phyloP scores from a whole-genome alignment of 1,140 invertebrate genomes.

The Homarus americanus region DNA sequence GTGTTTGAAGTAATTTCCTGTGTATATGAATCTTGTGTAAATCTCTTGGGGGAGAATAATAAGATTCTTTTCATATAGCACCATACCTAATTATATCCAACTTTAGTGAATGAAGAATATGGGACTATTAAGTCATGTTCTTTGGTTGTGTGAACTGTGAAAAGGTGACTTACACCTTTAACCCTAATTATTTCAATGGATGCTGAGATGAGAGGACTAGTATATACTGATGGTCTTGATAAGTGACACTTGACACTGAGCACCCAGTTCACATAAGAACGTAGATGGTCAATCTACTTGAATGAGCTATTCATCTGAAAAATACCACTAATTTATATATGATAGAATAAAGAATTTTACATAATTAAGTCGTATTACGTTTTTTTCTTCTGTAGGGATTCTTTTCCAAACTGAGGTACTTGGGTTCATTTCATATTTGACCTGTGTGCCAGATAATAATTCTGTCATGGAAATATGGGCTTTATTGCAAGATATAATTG shows the following conservation, averaged over 20 bases:
- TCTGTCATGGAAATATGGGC: slow-evolving; percentile 2
- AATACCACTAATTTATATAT: slow-evolving; percentile 45
- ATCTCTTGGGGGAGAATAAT: not conserved
- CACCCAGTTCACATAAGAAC: slow-evolving; percentile 6
- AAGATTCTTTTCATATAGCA: not conserved
- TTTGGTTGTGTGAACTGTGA: slow-evolving; percentile 7
- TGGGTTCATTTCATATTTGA: slow-evolving; percentile 17
- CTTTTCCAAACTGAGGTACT: slow-evolving; percentile 22
- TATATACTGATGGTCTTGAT: slow-evolving; percentile 3
- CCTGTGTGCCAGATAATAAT: slow-evolving; percentile 3
- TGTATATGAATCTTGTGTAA: not conserved
- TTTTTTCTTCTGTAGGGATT: slow-evolving; percentile 18
- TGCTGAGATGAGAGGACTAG: not conserved
- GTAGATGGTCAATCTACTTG: slow-evolving; percentile 27
- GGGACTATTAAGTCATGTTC: not conserved
- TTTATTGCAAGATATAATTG: slow-evolving; percentile 1
- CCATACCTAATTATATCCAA: too few relatives aligned
- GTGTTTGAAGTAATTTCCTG: not conserved
- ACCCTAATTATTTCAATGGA: slow-evolving; percentile 22
- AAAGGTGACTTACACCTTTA: slow-evolving; percentile 25
- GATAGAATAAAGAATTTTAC: slow-evolving; percentile 16
- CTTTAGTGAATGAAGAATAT: not conserved
- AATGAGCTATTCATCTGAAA: slow-evolving; percentile 13
- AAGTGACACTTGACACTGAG: slow-evolving; percentile 17
- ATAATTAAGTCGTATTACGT: slow-evolving; percentile 32